A percentile compares a stretch with the other conserved stretches of the same genome.
Evolutionary conservation across 2,888 invertebrate species (phyloP).

Genomic region (Drosophila lacicola): DNA sequence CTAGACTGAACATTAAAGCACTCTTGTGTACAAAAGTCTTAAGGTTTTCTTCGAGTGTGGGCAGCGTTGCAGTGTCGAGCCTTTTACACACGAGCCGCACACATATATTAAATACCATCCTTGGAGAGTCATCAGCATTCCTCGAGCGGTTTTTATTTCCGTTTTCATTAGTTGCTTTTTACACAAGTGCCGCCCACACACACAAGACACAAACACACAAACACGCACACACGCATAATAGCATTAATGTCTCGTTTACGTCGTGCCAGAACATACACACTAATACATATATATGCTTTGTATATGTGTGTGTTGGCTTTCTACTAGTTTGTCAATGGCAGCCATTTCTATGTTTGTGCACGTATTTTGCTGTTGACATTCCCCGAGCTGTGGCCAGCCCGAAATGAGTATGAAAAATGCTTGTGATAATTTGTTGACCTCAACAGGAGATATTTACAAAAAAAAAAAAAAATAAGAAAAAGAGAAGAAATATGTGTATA

Average conservation of each 20-base stretch:
- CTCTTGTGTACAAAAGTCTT: background rate
- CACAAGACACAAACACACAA: slow-evolving; percentile 37
- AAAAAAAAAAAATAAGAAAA: background rate
- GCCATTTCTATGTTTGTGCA: slow-evolving; percentile 80
- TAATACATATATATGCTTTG: background rate
- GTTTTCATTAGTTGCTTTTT: slow-evolving; percentile 82
- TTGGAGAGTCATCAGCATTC: slow-evolving; percentile 82
- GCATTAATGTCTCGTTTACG: slow-evolving; percentile 78
- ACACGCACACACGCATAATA: slow-evolving; percentile 59
- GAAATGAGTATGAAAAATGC: slow-evolving; percentile 70
- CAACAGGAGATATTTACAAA: slow-evolving; percentile 63
- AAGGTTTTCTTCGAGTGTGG: slow-evolving; percentile 9
- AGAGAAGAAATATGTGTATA: background rate
- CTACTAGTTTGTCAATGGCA: slow-evolving; percentile 73
- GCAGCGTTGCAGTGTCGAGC: slow-evolving; percentile 42
- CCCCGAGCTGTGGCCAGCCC: slow-evolving; percentile 46
- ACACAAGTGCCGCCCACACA: slow-evolving; percentile 73
- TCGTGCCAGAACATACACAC: slow-evolving; percentile 9
- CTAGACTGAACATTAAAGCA: too few relatives aligned
- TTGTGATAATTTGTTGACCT: slow-evolving; percentile 75
- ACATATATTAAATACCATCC: slow-evolving; percentile 80
- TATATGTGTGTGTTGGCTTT: slow-evolving; percentile 34
- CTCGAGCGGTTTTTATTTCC: slow-evolving; percentile 81
- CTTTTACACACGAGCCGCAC: slow-evolving; percentile 64
- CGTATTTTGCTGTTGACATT: slow-evolving; percentile 80